These are phyloP conservation scores for Cancer borealis DNA, from an alignment of 2,888 invertebrate genomes.

Conservation along the genomic window DNA sequence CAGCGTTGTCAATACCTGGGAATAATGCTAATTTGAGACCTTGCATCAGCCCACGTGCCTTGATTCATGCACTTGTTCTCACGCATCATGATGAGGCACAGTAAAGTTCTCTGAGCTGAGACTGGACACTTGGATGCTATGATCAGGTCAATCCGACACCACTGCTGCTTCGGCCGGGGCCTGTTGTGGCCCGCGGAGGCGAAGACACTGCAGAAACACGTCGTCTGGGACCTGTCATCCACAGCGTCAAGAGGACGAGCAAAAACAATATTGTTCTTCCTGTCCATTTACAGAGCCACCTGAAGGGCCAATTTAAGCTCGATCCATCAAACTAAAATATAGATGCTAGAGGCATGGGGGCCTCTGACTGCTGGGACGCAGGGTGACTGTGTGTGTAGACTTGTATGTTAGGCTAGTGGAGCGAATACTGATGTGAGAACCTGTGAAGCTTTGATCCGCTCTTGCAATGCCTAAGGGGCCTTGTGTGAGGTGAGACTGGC, in stretches of 20 bases:
- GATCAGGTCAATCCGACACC: neutral
- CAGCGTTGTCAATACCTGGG: neutral
- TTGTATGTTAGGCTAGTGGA: neutral
- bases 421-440: neutral
- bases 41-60: conserved; percentile 15
- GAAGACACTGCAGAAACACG: conserved; percentile 17
- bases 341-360: neutral
- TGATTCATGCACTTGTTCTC: neutral
- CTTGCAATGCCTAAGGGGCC: neutral
- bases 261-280: conserved; percentile 58
- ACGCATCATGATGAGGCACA: neutral
- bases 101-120: neutral
- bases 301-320: conserved; percentile 26
- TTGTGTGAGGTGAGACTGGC: neutral
- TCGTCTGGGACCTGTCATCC: neutral
- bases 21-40: neutral
- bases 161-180: neutral
- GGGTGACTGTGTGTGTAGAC: neutral
- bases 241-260: neutral
- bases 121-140: neutral
- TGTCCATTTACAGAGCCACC: conserved; percentile 51
- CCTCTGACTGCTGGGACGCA: neutral
- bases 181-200: conserved; percentile 9
- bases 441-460: neutral
- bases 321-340: neutral